phyloP scores from a whole-genome alignment of 2,113 vertebrate species.

The Galbula dea region DNA sequence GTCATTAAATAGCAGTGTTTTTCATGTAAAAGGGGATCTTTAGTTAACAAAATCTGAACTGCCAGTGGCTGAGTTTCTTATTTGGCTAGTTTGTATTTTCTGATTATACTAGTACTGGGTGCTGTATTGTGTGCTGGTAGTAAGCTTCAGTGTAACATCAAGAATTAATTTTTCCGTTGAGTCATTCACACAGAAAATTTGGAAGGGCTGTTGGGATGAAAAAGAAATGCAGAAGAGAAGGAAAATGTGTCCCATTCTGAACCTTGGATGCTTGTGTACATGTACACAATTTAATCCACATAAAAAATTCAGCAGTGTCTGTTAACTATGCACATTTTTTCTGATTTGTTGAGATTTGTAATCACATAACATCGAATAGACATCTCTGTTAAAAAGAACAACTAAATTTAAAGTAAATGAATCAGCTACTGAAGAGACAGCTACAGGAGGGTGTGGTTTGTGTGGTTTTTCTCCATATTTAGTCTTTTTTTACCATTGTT shows the following conservation, averaged over 20 bases:
- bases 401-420: not conserved
- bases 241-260: not conserved
- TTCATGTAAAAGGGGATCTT: not conserved
- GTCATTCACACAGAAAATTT: not conserved
- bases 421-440: not conserved
- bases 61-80: not conserved
- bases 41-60: not conserved
- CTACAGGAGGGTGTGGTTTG: fast-evolving
- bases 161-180: not conserved
- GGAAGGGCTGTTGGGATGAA: not conserved
- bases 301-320: not conserved
- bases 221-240: not conserved
- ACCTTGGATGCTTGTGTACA: not conserved
- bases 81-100: not conserved
- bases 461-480: not conserved
- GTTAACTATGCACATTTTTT: not conserved
- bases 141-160: not conserved
- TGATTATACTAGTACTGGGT: not conserved
- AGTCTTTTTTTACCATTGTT: not conserved
- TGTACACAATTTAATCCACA: not conserved
- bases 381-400: not conserved
- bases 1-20: not conserved
- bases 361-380: not conserved
- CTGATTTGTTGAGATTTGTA: not conserved
- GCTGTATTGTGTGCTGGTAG: not conserved